These are phyloP conservation scores for Drosophila lowei DNA, from an alignment of 1,140 invertebrate species.

Conservation along the genomic window DNA sequence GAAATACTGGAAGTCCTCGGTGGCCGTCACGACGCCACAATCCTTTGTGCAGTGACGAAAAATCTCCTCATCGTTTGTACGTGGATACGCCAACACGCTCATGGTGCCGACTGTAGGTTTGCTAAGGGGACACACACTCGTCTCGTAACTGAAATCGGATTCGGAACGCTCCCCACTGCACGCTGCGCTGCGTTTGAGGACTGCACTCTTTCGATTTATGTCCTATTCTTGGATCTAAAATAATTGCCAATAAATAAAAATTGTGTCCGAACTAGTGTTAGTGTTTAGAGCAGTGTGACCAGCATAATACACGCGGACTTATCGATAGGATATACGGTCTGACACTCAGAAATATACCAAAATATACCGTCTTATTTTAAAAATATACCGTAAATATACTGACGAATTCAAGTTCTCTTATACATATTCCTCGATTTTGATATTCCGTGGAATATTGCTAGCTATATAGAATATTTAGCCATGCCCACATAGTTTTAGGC, in stretches of 20 bases:
- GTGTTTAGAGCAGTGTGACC: slow-evolving; percentile 33
- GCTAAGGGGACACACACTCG: neutral
- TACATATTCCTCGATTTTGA: no score
- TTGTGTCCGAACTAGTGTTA: slow-evolving; percentile 50
- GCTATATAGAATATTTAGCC: no score
- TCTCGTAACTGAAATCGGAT: no score
- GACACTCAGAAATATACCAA: no score
- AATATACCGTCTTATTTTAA: no score
- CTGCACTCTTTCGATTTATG: slow-evolving; percentile 34
- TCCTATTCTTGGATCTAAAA: slow-evolving; percentile 30
- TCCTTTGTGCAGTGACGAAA: slow-evolving; percentile 78
- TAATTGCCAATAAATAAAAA: slow-evolving; percentile 37
- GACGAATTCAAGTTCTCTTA: no score
- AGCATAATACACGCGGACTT: no score
- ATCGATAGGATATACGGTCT: no score
- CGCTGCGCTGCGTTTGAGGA: slow-evolving; percentile 19
- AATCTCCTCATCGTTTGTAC: slow-evolving; percentile 79
- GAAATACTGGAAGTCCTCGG: slow-evolving; percentile 80
- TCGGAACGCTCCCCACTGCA: slow-evolving; percentile 28
- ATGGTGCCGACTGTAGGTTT: slow-evolving; percentile 49
- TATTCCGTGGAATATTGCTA: no score
- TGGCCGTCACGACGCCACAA: slow-evolving; percentile 78
- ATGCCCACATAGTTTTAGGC: no score
- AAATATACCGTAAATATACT: no score
- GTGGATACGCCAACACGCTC: slow-evolving; percentile 82